Evolutionary conservation across 2,797 vertebrate species (phyloP), one percentile per base, ranked within the genome.

Genomic region (Parauchenoglanis ngamensis): DNA sequence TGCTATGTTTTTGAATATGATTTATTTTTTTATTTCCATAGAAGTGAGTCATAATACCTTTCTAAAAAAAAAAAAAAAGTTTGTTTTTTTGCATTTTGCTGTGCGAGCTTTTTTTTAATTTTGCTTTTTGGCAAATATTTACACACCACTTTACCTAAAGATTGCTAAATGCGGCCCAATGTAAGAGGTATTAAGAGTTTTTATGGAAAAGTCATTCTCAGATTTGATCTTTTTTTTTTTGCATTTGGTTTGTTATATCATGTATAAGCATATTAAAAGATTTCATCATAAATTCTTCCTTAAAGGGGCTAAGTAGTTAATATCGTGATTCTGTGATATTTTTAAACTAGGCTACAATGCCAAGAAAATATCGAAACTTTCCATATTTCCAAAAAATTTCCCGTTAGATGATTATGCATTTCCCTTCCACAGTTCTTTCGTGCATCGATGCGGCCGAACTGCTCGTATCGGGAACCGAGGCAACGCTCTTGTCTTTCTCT

Each of bases 391-490:
- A 56, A 25, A 63, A 13, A 44, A n/a, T 25, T 25, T 59, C 25
- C 25, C 15, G 2, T 40, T 11, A 25, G 7, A 78, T 84, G 23
- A 83, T 56, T 35, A 40, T 12, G 7, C 3, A 3, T 78, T 79
- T 57, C 54, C 5, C 35, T 77, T 17, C 85, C 49, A 84, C 92
- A 99, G 98, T 1, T 97, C 98, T 17, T 99, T 99, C 0, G 98
- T 99, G 31, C 98, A 99, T 92, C 98, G 98, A 0, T 99, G 98
- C 0, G 98, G 98, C 0, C 97, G 98, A 8, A 99, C 98, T 0
- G 98, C 98, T 0, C 97, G 98, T 0, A 99, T 99, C 0, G 98
- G 98, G 86, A 96, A 97, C 0, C 88, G 92, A 0, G 98, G 98
- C 92, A 98, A 93, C 0, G 98, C 98, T 0, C 96, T 99, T 0